phyloP scores from a whole-genome alignment of 2,888 invertebrate genomes.

The Lasius platythorax region DNA sequence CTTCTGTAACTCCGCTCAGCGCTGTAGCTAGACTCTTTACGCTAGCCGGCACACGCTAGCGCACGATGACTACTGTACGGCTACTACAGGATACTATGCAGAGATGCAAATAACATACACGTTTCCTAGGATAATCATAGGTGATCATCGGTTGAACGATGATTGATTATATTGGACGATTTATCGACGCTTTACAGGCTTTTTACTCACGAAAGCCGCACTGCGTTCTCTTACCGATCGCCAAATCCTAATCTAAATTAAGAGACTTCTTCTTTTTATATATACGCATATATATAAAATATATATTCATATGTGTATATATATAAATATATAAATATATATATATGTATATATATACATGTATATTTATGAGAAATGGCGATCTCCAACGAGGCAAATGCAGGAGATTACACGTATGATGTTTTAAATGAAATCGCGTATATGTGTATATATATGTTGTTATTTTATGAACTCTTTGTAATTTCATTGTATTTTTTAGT shows the following conservation, averaged over 20 bases:
- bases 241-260: conserved; percentile 61
- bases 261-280: conserved; percentile 48
- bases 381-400: conserved; percentile 35
- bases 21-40: conserved; percentile 22
- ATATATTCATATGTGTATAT: background rate
- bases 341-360: background rate
- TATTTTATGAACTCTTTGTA: conserved; percentile 68
- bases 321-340: background rate
- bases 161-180: conserved; percentile 61
- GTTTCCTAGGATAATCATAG: conserved; percentile 61
- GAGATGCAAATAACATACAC: conserved; percentile 55
- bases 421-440: conserved; percentile 67
- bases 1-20: conserved; percentile 51
- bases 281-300: conserved; percentile 11
- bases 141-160: conserved; percentile 29
- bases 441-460: conserved; percentile 29
- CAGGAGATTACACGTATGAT: conserved; percentile 50
- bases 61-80: background rate
- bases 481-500: conserved; percentile 69
- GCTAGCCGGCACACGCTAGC: conserved; percentile 11
- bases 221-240: conserved; percentile 68
- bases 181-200: conserved; percentile 57
- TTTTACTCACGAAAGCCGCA: conserved; percentile 42
- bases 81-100: conserved; percentile 1
- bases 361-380: conserved; percentile 23